Conservation (phyloP, 1,140 invertebrate species). For the Megalopta genalis region DNA sequence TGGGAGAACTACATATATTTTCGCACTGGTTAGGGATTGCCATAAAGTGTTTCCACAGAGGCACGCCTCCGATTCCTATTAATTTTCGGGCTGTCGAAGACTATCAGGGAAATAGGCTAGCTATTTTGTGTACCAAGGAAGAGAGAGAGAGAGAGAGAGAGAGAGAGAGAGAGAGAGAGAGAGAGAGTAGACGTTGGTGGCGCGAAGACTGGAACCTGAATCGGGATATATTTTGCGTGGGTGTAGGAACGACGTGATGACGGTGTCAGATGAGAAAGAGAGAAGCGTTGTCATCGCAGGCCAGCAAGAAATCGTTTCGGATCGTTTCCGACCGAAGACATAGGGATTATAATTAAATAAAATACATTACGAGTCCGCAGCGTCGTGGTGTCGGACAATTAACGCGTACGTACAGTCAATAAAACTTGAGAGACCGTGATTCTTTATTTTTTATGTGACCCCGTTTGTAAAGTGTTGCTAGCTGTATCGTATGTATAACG, state of each 20-base stretch:
- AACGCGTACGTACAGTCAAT: slow-evolving; percentile 52
- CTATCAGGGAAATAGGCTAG: slow-evolving; percentile 31
- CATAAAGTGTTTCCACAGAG: not conserved
- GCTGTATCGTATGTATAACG: slow-evolving; percentile 44
- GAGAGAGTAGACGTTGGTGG: not conserved
- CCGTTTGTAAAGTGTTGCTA: slow-evolving; percentile 63
- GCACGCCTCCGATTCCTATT: slow-evolving; percentile 9
- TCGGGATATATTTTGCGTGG: slow-evolving; percentile 14
- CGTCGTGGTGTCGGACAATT: slow-evolving; percentile 9
- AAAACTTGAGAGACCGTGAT: slow-evolving; percentile 51
- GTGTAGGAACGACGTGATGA: not conserved
- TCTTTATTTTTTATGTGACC: slow-evolving; percentile 66
- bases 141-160: too few species aligned
- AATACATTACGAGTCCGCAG: slow-evolving; percentile 17
- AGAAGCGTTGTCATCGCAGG: not conserved
- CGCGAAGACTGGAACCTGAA: not conserved
- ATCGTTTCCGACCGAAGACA: not conserved
- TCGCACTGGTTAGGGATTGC: not conserved
- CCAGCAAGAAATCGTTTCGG: not conserved
- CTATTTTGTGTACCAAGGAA: not conserved
- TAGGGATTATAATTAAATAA: slow-evolving; percentile 17
- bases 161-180: too few species aligned
- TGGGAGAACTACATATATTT: not conserved
- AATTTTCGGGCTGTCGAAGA: slow-evolving; percentile 13
- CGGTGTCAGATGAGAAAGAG: too few species aligned